These are phyloP conservation scores for Picus viridis DNA, from an alignment of 2,797 vertebrate species.

Conservation along the genomic window DNA sequence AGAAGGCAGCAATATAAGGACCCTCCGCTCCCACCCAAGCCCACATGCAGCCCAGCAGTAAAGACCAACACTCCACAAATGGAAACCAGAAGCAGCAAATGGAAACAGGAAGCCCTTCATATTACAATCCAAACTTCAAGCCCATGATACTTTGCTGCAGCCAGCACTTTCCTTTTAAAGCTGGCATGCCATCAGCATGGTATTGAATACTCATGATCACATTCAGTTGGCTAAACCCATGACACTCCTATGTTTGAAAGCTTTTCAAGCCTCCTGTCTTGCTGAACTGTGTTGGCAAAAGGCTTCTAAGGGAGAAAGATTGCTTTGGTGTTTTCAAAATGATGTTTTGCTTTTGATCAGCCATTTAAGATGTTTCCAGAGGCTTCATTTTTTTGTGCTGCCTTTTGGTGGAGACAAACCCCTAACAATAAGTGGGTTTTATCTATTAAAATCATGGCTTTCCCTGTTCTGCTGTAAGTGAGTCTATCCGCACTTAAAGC, in stretches of 20 bases:
- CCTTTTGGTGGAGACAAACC: constrained; percentile 75
- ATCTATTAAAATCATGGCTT: constrained; percentile 1
- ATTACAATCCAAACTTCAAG: too few species aligned
- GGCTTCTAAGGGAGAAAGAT: constrained; percentile 10
- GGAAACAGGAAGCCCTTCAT: too few species aligned
- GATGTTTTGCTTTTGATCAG: constrained; percentile 8
- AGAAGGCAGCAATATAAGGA: too few species aligned
- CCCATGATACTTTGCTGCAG: too few species aligned
- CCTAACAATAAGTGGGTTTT: constrained; percentile 42
- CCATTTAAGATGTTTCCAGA: constrained; percentile 49
- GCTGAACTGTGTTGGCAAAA: not conserved
- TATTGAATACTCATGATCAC: too few species aligned
- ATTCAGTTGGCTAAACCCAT: too few species aligned
- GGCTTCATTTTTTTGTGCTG: constrained; percentile 32
- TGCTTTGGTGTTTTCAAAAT: not conserved
- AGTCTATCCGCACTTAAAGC: constrained; percentile 14
- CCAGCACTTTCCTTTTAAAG: too few species aligned
- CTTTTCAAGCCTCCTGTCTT: not conserved
- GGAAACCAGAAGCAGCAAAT: too few species aligned
- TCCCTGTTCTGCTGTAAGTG: not conserved
- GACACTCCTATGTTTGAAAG: not conserved
- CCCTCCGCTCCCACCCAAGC: too few species aligned
- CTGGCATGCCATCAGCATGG: too few species aligned
- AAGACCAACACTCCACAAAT: too few species aligned
- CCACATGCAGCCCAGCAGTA: too few species aligned